phyloP scores from a whole-genome alignment of 2,113 vertebrate genomes.

The Siphamia tubifer region DNA sequence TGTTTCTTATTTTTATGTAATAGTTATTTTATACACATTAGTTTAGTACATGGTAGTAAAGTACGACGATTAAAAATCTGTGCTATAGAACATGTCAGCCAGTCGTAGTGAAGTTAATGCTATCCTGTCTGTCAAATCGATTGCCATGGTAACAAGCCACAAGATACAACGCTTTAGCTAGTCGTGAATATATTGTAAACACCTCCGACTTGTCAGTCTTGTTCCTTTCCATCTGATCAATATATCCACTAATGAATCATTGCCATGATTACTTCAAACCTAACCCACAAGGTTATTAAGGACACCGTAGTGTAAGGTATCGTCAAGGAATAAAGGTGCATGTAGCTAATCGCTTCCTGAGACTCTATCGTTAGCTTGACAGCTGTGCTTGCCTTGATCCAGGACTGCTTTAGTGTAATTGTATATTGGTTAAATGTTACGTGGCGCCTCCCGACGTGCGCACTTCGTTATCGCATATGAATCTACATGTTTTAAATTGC shows the following conservation, averaged over 20 bases:
- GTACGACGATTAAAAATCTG: background rate
- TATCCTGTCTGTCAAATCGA: background rate
- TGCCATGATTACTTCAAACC: background rate
- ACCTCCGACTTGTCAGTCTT: background rate
- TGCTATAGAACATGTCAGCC: background rate
- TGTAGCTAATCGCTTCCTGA: background rate
- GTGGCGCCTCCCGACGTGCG: background rate
- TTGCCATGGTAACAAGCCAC: slow-evolving; percentile 59
- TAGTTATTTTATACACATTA: background rate
- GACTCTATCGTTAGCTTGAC: slow-evolving; percentile 6
- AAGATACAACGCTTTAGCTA: background rate
- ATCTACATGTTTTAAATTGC: too few species aligned
- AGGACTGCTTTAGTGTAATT: too few species aligned
- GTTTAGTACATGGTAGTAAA: background rate
- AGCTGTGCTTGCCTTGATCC: slow-evolving; percentile 16
- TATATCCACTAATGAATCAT: background rate
- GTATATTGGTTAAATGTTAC: background rate
- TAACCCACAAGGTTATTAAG: background rate
- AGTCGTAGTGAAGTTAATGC: background rate
- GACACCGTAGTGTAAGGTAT: slow-evolving; percentile 24
- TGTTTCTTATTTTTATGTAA: background rate
- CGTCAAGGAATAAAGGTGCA: background rate
- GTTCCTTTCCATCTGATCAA: background rate
- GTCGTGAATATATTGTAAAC: background rate
- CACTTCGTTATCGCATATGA: too few species aligned